phyloP scores from a whole-genome alignment of 1,140 invertebrate genomes.

The Melitaea cinxia region DNA sequence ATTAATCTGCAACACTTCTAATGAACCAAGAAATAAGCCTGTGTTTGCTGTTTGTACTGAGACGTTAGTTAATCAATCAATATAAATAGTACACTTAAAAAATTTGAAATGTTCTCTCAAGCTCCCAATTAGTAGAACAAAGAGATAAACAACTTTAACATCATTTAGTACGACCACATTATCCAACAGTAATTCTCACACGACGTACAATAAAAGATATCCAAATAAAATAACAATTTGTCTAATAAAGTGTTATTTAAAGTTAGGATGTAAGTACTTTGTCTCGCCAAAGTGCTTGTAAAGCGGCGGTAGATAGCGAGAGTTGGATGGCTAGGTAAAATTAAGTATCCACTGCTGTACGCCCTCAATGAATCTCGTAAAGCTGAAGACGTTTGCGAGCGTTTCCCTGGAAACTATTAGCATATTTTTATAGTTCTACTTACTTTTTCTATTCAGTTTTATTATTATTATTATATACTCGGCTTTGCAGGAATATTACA shows the following conservation, averaged over 20 bases:
- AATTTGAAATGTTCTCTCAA: too few species aligned
- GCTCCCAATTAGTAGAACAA: neutral
- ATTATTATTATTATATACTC: too few species aligned
- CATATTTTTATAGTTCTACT: neutral
- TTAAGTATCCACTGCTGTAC: neutral
- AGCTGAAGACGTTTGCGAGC: neutral
- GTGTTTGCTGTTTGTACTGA: too few species aligned
- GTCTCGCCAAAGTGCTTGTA: neutral
- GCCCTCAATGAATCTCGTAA: neutral
- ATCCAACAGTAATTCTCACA: neutral
- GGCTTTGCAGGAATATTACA: too few species aligned
- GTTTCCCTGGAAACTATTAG: too few species aligned
- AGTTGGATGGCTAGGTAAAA: neutral
- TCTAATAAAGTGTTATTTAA: constrained; percentile 6
- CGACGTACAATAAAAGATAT: neutral
- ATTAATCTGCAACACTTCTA: too few species aligned
- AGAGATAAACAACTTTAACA: neutral
- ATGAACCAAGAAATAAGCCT: too few species aligned
- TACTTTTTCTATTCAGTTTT: too few species aligned
- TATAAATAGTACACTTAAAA: too few species aligned
- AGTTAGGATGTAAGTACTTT: neutral
- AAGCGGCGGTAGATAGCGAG: neutral
- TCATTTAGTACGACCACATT: neutral
- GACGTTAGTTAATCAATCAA: too few species aligned
- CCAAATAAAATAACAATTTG: constrained; percentile 1